Evolutionary conservation across 1,140 invertebrate species (phyloP).

Genomic region (Drosophila dunni): DNA sequence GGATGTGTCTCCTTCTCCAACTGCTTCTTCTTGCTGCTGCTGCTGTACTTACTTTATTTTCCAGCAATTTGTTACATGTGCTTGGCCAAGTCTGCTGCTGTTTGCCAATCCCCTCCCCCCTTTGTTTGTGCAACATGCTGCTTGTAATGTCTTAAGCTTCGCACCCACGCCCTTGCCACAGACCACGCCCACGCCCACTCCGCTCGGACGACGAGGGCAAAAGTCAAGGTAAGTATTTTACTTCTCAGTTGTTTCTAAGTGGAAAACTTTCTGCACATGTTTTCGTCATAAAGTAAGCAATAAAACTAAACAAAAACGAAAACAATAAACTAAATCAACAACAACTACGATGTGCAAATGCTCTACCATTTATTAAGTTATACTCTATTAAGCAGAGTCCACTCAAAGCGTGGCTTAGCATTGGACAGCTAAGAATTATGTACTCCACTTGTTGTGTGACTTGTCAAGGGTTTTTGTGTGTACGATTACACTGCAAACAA

Average conservation of each 20-base stretch:
- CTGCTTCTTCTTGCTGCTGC: slow-evolving; percentile 24
- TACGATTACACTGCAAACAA: too few relatives aligned
- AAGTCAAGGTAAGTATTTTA: slow-evolving; percentile 75
- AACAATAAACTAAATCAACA: too few relatives aligned
- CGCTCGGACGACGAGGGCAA: slow-evolving; percentile 33
- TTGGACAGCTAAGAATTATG: too few relatives aligned
- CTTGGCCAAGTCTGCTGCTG: slow-evolving; percentile 10
- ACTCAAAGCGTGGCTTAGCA: too few relatives aligned
- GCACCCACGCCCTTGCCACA: neutral
- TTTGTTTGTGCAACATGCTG: slow-evolving; percentile 32
- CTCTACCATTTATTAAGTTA: too few relatives aligned
- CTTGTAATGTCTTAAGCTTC: slow-evolving; percentile 48
- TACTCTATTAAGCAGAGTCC: too few relatives aligned
- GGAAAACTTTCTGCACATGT: slow-evolving; percentile 74
- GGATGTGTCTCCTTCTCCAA: too few relatives aligned
- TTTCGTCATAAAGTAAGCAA: slow-evolving; percentile 15
- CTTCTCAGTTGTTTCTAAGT: slow-evolving; percentile 71
- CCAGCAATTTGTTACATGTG: slow-evolving; percentile 65
- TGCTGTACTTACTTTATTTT: slow-evolving; percentile 61
- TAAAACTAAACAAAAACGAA: neutral
- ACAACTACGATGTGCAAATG: too few relatives aligned
- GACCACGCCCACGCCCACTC: slow-evolving; percentile 9
- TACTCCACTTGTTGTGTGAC: too few relatives aligned
- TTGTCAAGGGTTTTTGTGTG: too few relatives aligned
- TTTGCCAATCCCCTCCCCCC: neutral